Evolutionary conservation across 2,113 vertebrate genomes (phyloP), one percentile per base, ranked within the genome.

Genomic region (Reinhardtius hippoglossoides): DNA sequence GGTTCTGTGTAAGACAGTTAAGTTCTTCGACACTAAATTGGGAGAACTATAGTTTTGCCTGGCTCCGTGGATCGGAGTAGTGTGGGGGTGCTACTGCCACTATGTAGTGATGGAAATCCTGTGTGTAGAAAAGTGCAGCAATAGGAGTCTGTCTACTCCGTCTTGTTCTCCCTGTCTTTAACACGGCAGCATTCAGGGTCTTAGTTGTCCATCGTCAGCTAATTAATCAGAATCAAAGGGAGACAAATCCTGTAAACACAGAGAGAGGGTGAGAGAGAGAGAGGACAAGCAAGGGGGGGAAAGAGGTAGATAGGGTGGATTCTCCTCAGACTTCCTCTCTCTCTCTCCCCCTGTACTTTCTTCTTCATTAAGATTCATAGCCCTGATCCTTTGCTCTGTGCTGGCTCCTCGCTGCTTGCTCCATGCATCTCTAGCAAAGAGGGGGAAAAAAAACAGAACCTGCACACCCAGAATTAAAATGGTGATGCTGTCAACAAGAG

Each of bases 401-500:
- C 59, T 0, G 20, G 40, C 75, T 76, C 74, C 58, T 78, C n/a
- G 3, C 52, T 78, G 77, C 63, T 74, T 57, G 6, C 70, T 70
- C 62, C 46, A 55, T 78, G 74, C 78, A 83, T 82, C 71, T 86
- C 58, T 62, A 68, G 75, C 35, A 66, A 78, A 64, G 56, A 52
- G 26, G 20, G 27, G 27, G 1, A 61, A 26, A 77, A 50, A 35
- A 23, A 73, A 74, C 46, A 66, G 35, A 82, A 76, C 82, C 66
- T 80, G 68, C 68, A 85, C 71, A 42, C 71, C 74, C 67, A 79
- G 75, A 89, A 88, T 92, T 86, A 85, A 90, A 90, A 88, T 84
- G 84, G 89, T 91, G 89, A 89, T 89, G 87, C 77, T 79, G 85
- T 86, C 87, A 85, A 81, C 70, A 89, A 54, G 72, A 75, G 78